Conservation (phyloP, 2,113 vertebrate genomes). For the Oreochromis spilurus region DNA sequence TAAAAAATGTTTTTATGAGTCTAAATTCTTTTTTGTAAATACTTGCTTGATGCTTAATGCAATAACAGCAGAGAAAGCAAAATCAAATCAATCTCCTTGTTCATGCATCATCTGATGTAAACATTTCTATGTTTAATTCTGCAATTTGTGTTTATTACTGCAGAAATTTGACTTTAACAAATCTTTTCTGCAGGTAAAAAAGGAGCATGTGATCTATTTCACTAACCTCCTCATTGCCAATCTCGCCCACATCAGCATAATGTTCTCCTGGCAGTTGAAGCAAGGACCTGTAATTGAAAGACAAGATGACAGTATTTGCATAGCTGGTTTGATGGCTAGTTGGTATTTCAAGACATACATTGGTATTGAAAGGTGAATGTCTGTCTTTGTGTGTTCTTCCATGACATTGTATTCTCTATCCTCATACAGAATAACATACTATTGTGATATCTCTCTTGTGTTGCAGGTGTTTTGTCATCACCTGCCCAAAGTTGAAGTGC, state of each 20-base stretch:
- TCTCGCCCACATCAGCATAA: background rate
- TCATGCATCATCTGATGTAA: background rate
- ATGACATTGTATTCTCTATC: background rate
- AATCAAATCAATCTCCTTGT: background rate
- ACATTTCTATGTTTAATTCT: background rate
- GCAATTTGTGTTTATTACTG: background rate
- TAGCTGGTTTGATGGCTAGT: background rate
- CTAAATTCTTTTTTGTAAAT: background rate
- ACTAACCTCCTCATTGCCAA: background rate
- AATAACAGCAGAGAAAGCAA: background rate
- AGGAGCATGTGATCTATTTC: background rate
- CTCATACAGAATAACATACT: background rate
- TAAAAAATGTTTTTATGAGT: background rate
- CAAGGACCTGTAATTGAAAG: accelerated
- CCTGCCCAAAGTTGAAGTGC: background rate
- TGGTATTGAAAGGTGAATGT: background rate
- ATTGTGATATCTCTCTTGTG: background rate
- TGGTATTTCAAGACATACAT: background rate
- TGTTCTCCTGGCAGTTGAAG: background rate
- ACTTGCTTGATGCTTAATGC: background rate
- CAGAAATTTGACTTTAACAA: background rate
- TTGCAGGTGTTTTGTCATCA: background rate
- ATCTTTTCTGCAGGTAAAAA: background rate
- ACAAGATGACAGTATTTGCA: background rate
- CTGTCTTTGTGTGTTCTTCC: background rate